Conservation (phyloP, 1,140 invertebrate genomes). For the Eulimnadia texana region DNA sequence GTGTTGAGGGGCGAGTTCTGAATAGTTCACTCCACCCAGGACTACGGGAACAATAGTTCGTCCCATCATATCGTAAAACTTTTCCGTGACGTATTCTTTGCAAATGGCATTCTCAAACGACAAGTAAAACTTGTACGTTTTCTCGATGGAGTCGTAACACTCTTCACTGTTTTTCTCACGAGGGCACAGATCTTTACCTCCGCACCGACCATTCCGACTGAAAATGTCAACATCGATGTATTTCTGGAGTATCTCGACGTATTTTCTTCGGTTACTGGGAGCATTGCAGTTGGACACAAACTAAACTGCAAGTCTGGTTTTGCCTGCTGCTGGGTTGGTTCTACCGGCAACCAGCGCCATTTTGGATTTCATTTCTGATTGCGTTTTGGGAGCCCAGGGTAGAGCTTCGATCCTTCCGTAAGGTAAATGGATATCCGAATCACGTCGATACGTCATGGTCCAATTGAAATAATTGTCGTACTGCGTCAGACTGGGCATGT, state of each 20-base stretch:
- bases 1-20: constrained; percentile 1
- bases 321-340: not conserved
- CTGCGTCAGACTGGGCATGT: not conserved
- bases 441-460: constrained; percentile 34
- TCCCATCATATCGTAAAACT: constrained; percentile 24
- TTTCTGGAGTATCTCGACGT: not conserved
- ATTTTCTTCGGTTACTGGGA: not conserved
- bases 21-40: constrained; percentile 21
- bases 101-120: constrained; percentile 35
- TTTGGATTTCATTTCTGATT: not conserved
- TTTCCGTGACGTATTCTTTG: constrained; percentile 29
- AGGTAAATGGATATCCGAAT: constrained; percentile 25
- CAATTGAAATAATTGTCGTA: constrained; percentile 30
- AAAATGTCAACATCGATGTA: constrained; percentile 5
- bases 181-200: constrained; percentile 15
- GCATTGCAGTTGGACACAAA: constrained; percentile 2
- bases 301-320: constrained; percentile 6
- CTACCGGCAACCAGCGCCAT: too few relatives aligned
- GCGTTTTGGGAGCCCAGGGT: not conserved
- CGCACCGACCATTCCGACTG: not conserved
- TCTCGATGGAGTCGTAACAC: constrained; percentile 20
- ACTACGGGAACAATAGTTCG: constrained; percentile 25
- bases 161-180: not conserved
- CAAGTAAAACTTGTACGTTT: constrained; percentile 34
- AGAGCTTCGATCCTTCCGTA: constrained; percentile 21